Evolutionary conservation across 1,140 invertebrate species (phyloP), one percentile per base, ranked within the genome.

Genomic region (Leptinotarsa texana): DNA sequence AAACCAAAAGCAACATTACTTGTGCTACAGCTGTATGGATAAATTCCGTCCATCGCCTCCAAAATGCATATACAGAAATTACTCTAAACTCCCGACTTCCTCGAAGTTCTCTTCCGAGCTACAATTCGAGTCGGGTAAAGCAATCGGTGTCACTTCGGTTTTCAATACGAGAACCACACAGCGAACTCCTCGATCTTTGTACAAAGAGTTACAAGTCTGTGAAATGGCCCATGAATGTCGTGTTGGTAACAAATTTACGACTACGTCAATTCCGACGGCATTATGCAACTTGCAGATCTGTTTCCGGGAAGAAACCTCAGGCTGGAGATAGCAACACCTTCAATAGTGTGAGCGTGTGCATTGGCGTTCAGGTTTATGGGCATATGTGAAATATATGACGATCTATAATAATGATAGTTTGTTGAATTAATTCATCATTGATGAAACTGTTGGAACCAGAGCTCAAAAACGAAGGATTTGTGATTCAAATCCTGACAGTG

Each of bases 181-280:
- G 51, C 51, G 51, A 18, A 15, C 51, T 57, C 51, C 51, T 57
- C 51, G 51, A 57, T 57, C 51, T 57, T 57, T 4, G 51, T 3
- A 57, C n/a, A 57, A 57, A 18, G 17, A 18, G 51, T 57, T 57
- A 57, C 51, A 57, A 57, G 51, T 57, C 51, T 57, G 51, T 57
- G 51, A 57, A 57, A 57, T 57, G 51, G 51, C 17, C 51, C 15
- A 57, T 57, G 13, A 57, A 57, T 57, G 51, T 57, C 51, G n/a
- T 15, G 51, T 15, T 57, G 51, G 13, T 15, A 8, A 4, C 13
- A 57, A 57, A 57, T 13, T 57, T 57, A 18, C 51, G 51, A 57
- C 51, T n/a, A 57, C 51, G n/a, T 57, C 51, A 57, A n/a, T 57
- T 17, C 51, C 51, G 17, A n/a, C 5, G 51, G 51, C 13, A 15